Evolutionary conservation across 2,888 invertebrate species (phyloP).

Genomic region (Watsonalla cultraria): DNA sequence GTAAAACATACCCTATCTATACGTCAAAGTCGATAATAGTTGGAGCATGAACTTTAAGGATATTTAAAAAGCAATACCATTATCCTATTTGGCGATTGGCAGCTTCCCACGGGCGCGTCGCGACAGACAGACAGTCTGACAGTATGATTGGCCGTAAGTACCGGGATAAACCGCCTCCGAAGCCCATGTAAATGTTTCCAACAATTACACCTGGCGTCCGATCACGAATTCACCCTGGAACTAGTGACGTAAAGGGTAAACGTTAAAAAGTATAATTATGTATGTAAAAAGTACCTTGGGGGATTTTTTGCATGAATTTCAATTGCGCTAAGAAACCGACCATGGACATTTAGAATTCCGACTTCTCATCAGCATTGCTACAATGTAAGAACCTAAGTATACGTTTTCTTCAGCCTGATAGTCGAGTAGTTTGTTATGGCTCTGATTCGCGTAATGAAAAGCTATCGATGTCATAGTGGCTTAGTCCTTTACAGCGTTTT

Average conservation of each 20-base stretch:
- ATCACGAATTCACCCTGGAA: constrained; percentile 54
- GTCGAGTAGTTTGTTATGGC: too few species aligned
- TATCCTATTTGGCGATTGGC: constrained; percentile 24
- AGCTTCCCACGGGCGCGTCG: constrained; percentile 52
- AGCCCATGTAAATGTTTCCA: constrained; percentile 50
- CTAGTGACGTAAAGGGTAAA: constrained; percentile 14
- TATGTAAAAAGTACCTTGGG: too few species aligned
- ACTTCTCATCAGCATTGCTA: too few species aligned
- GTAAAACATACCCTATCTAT: too few species aligned
- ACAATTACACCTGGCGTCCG: constrained; percentile 62
- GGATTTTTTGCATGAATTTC: too few species aligned
- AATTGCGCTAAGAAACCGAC: too few species aligned
- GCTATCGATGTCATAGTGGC: too few species aligned
- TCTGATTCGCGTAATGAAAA: too few species aligned
- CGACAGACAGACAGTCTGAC: constrained; percentile 55
- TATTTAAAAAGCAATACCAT: constrained; percentile 23
- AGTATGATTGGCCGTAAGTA: constrained; percentile 68
- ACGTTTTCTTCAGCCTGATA: too few species aligned
- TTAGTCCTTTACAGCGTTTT: too few species aligned
- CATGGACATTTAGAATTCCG: too few species aligned
- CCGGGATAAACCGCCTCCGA: constrained; percentile 42
- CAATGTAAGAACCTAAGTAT: too few species aligned
- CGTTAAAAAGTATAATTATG: constrained; percentile 1
- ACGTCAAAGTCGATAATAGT: background rate
- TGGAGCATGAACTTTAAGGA: background rate